Evolutionary conservation across 2,888 invertebrate species (phyloP).

Genomic region (Drosophila falleni): DNA sequence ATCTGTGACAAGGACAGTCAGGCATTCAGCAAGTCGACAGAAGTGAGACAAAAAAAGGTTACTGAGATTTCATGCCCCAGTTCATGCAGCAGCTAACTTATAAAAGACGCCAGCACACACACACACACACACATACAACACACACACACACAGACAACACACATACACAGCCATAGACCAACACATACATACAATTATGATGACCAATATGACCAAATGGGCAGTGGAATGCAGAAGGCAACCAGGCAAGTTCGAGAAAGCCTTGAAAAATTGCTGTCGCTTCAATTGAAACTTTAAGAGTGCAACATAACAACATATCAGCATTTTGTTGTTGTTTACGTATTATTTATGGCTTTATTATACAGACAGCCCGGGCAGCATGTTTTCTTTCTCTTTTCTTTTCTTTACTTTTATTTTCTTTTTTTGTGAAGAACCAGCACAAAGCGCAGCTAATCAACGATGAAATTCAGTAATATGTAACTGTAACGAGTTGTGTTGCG

Average conservation of each 20-base stretch:
- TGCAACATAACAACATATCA: slow-evolving; percentile 32
- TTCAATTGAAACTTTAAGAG: slow-evolving; percentile 60
- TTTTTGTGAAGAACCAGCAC: slow-evolving; percentile 36
- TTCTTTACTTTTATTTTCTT: slow-evolving; percentile 5
- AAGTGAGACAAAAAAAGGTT: slow-evolving; percentile 59
- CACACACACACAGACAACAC: neutral
- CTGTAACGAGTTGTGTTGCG: slow-evolving; percentile 47
- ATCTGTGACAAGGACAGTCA: slow-evolving; percentile 56
- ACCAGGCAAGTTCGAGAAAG: slow-evolving; percentile 23
- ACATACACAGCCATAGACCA: neutral
- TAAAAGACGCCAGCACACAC: slow-evolving; percentile 28
- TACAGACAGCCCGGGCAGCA: slow-evolving; percentile 35
- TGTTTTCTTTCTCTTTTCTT: slow-evolving; percentile 17
- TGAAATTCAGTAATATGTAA: slow-evolving; percentile 55
- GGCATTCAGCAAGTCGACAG: slow-evolving; percentile 47
- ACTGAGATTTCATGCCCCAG: slow-evolving; percentile 69
- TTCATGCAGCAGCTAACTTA: slow-evolving; percentile 50
- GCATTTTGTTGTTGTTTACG: slow-evolving; percentile 30
- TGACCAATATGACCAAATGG: slow-evolving; percentile 37
- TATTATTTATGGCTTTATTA: slow-evolving; percentile 61
- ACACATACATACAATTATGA: slow-evolving; percentile 19
- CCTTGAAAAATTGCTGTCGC: slow-evolving; percentile 59
- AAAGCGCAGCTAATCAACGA: slow-evolving; percentile 65
- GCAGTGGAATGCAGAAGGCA: slow-evolving; percentile 32
- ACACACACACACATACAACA: slow-evolving; percentile 14